phyloP scores from a whole-genome alignment of 2,113 vertebrate species.

The Alligator sinensis region DNA sequence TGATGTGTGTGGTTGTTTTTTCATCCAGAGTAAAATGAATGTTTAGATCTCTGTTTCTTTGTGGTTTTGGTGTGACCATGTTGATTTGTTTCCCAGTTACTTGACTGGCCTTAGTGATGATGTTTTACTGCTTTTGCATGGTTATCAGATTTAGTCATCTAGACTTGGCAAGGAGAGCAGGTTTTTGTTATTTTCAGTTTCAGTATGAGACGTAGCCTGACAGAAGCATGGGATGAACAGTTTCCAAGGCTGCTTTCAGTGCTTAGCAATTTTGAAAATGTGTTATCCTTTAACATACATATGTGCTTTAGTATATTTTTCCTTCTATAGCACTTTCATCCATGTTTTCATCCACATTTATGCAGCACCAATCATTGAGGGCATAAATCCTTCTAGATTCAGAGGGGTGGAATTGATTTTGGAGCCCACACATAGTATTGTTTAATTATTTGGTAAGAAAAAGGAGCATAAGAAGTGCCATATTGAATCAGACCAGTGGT shows the following conservation, averaged over 20 bases:
- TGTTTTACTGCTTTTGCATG: conserved; percentile 39
- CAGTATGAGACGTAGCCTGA: neutral
- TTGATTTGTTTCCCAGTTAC: conserved; percentile 9
- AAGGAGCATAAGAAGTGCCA: neutral
- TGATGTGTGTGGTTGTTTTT: neutral
- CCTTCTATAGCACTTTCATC: neutral
- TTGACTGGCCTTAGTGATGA: neutral
- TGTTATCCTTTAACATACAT: neutral
- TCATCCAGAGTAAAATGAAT: neutral
- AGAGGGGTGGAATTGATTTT: neutral
- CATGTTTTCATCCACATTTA: neutral
- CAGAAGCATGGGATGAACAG: neutral
- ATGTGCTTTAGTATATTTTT: neutral
- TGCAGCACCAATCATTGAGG: neutral
- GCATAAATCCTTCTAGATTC: neutral
- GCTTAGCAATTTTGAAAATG: neutral
- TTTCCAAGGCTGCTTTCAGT: neutral
- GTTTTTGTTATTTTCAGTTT: conserved; percentile 31
- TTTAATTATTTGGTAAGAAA: neutral
- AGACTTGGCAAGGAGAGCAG: conserved; percentile 3
- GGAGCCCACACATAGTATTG: neutral
- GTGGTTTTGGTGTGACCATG: conserved; percentile 11
- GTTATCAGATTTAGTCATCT: conserved; percentile 35
- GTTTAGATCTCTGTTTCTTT: neutral
- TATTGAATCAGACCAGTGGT: too few species aligned